Evolutionary conservation across 2,888 invertebrate species (phyloP).

Genomic region (Escarpia spicata): DNA sequence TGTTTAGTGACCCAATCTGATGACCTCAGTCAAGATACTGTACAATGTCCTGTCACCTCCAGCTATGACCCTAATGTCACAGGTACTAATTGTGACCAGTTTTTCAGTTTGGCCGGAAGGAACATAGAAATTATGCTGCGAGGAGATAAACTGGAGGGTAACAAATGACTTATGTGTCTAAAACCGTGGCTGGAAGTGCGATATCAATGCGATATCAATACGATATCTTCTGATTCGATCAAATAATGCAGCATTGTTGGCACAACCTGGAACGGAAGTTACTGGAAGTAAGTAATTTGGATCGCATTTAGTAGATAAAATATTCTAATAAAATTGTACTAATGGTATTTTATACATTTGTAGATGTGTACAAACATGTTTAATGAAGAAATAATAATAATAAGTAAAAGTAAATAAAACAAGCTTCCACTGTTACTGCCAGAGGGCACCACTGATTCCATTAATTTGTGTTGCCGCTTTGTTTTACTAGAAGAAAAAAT

Average conservation of each 20-base stretch:
- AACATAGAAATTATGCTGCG: not conserved
- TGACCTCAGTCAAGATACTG: not conserved
- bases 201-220: not conserved
- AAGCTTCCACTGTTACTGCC: not conserved
- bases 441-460: not conserved
- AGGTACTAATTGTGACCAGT: not conserved
- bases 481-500: too few species aligned
- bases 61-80: not conserved
- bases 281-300: not conserved
- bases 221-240: not conserved
- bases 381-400: not conserved
- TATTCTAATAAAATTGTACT: not conserved
- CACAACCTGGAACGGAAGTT: not conserved
- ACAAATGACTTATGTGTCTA: constrained; percentile 9
- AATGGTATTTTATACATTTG: not conserved
- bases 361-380: not conserved
- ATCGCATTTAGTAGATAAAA: not conserved
- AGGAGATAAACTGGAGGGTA: not conserved
- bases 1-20: not conserved
- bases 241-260: not conserved
- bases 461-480: too few species aligned
- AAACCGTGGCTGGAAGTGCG: not conserved
- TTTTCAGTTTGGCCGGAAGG: not conserved
- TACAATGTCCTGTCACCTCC: not conserved
- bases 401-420: not conserved